Conservation (phyloP, 2,113 vertebrate species). For the Corythaeola cristata region DNA sequence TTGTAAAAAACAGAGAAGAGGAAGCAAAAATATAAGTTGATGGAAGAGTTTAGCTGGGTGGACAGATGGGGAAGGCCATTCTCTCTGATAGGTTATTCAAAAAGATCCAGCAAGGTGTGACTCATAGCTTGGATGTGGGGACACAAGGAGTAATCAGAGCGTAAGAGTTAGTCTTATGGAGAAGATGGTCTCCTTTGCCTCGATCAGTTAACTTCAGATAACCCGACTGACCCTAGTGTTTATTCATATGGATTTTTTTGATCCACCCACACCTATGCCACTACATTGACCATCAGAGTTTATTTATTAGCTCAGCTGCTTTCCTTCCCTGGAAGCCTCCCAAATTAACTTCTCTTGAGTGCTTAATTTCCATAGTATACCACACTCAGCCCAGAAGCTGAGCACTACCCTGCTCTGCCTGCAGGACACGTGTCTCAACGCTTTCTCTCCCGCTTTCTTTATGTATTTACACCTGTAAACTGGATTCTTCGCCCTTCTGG, state of each 20-base stretch:
- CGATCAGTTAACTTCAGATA: background rate
- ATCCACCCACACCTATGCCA: background rate
- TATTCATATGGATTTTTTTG: background rate
- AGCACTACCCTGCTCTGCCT: background rate
- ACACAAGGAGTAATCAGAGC: background rate
- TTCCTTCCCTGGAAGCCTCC: background rate
- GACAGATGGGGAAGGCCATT: background rate
- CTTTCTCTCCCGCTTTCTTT: background rate
- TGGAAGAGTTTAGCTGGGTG: background rate
- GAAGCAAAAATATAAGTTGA: background rate
- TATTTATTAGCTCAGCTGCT: background rate
- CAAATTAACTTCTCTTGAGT: background rate
- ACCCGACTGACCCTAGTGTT: background rate
- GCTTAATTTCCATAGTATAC: background rate
- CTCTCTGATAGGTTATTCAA: accelerated
- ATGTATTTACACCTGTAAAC: background rate
- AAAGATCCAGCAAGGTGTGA: background rate
- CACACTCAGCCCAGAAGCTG: background rate
- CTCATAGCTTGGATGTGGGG: background rate
- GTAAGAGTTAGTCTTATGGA: background rate
- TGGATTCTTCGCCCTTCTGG: background rate
- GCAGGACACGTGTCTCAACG: background rate
- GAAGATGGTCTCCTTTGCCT: background rate
- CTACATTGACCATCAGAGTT: background rate
- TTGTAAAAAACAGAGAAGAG: background rate